Evolutionary conservation across 1,140 invertebrate genomes (phyloP).

Genomic region (Aphelinus certus): DNA sequence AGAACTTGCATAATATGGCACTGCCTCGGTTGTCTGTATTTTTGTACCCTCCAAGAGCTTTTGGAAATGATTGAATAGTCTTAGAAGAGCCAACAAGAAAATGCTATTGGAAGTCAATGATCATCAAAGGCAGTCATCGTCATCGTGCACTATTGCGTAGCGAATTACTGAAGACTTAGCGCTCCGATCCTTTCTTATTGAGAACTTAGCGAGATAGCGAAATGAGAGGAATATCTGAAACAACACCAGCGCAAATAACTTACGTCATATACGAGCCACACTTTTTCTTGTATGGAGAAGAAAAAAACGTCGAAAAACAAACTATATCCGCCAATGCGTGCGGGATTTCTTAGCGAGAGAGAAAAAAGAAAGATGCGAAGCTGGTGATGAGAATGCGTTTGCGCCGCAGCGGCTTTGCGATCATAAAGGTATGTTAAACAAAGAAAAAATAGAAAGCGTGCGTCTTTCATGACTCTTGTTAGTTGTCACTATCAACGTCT

Average conservation of each 20-base stretch:
- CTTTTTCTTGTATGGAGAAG: slow-evolving; percentile 21
- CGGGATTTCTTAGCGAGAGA: slow-evolving; percentile 18
- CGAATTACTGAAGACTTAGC: slow-evolving; percentile 21
- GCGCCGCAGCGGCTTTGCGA: slow-evolving; percentile 61
- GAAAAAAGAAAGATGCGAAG: slow-evolving; percentile 44
- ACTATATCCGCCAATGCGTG: slow-evolving; percentile 36
- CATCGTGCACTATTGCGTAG: slow-evolving; percentile 15
- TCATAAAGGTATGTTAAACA: slow-evolving; percentile 62
- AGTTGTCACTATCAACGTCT: slow-evolving; percentile 41
- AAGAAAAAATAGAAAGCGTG: slow-evolving; percentile 54
- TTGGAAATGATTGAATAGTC: too few species aligned
- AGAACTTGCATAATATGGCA: too few species aligned
- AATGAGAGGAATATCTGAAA: slow-evolving; percentile 17
- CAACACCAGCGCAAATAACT: slow-evolving; percentile 30
- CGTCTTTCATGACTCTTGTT: slow-evolving; percentile 54
- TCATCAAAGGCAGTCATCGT: slow-evolving; percentile 7
- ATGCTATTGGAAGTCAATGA: not conserved
- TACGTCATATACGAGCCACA: slow-evolving; percentile 26
- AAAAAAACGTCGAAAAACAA: slow-evolving; percentile 35
- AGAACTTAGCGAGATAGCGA: slow-evolving; percentile 30
- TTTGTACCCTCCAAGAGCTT: too few species aligned
- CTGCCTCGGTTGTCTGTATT: too few species aligned
- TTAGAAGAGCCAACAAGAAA: too few species aligned
- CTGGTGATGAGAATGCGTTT: slow-evolving; percentile 60
- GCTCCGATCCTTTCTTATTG: not conserved